Conservation (phyloP, 2,113 vertebrate genomes). For the Crypturellus undulatus region DNA sequence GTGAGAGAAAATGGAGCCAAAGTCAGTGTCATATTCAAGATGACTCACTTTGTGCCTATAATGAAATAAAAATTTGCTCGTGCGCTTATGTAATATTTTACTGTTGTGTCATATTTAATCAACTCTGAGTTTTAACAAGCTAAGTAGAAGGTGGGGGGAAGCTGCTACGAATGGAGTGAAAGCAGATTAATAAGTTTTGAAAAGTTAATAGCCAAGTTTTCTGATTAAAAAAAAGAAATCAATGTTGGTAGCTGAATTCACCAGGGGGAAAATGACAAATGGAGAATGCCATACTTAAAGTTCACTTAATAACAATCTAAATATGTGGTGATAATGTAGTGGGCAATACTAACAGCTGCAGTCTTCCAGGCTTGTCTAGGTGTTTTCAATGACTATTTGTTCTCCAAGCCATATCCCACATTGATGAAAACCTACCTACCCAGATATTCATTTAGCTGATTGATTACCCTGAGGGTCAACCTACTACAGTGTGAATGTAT, state of each 20-base stretch:
- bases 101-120: conserved; percentile 74
- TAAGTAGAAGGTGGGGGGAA: conserved; percentile 2
- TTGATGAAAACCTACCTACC: neutral
- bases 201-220: conserved; percentile 55
- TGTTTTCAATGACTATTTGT: conserved; percentile 25
- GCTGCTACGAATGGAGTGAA: conserved; percentile 38
- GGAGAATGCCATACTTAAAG: conserved; percentile 46
- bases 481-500: neutral
- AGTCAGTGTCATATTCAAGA: conserved; percentile 72
- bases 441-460: neutral
- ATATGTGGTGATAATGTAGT: conserved; percentile 49
- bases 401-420: neutral
- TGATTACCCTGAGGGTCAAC: neutral
- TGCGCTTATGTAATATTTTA: conserved; percentile 67
- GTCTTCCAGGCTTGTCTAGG: conserved; percentile 4
- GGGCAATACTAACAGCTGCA: conserved; percentile 28
- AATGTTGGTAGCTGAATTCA: conserved; percentile 38
- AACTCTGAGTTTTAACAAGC: conserved; percentile 57
- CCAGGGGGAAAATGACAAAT: conserved; percentile 44
- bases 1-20: conserved; percentile 64
- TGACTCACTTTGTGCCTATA: conserved; percentile 76
- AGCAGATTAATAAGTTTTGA: conserved; percentile 54
- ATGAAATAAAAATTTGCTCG: conserved; percentile 71
- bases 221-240: conserved; percentile 27
- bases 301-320: conserved; percentile 62